Base-by-base conservation (phyloP, 1,140 invertebrate species). In the Papilio polyxenes region DNA sequence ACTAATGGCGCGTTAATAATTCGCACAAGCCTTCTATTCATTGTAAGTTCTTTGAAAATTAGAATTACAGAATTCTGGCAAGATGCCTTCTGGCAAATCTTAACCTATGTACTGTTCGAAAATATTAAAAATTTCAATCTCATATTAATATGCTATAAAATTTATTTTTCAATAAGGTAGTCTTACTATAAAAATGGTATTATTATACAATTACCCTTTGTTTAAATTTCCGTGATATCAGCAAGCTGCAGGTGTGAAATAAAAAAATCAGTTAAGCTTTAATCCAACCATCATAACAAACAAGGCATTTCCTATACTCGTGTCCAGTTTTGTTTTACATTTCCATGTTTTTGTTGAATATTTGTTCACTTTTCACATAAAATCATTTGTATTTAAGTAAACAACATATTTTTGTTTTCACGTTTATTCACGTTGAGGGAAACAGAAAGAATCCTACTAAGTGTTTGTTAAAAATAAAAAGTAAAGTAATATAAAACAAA, bases 1-100 rank as follows among this genome's bases (percentile, higher is more conserved):
- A 91, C 90, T 93, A 93, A 93, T 93, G 91, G 90, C 75, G 88
- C 87, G 91, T 92, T 92, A 89, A 91, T 92, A 92, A 92, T 92
- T 92, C 86, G 85, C 87, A 83, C 87, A 87, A 92, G 89, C 88
- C 90, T 88, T 85, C 89, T 89, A 91, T 92, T 92, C 85, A 92
- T 89, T 92, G 88, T 87, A 84, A 90, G 87, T 87, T 89, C 86
- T 86, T 86, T 84, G 85, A 91, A 92, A 93, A 93, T 93, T 93
- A 93, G 89, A 87, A 88, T 88, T 91, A 90, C 89, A 91, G 91
- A 84, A 86, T 89, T 82, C 90, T 93, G 92, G 92, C 92, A 93
- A 89, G 87, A 89, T 93, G 92, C 92, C 91, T 88, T 87, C 86
- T 92, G 91, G 91, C 91, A 92, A 84, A 86, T 92, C 88, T 90